A percentile compares a stretch with the other conserved stretches of the same genome.
Conservation (phyloP, 1,140 invertebrate species). For the Scylla paramamosain region DNA sequence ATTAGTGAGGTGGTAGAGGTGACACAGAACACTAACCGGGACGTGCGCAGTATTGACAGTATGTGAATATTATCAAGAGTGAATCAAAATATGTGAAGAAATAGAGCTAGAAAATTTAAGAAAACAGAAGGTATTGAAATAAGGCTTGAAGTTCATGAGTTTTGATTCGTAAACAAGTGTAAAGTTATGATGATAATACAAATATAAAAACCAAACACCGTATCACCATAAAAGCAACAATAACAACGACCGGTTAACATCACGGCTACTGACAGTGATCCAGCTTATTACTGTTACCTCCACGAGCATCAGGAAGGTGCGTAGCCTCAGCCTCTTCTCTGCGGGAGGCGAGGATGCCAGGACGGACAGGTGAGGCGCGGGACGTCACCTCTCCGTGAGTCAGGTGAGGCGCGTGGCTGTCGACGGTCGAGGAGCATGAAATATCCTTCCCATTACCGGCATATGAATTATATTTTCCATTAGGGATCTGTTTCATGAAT, state of each 20-base stretch:
- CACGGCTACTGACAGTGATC: background rate
- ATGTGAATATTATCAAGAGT: no score
- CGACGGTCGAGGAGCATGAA: background rate
- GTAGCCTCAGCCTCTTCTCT: background rate
- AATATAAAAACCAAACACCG: background rate
- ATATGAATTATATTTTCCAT: conserved; percentile 66
- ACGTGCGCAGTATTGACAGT: no score
- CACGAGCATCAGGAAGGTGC: background rate
- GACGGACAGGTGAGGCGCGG: background rate
- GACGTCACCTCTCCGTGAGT: background rate
- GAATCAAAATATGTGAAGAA: no score
- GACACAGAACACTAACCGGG: no score
- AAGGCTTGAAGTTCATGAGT: no score
- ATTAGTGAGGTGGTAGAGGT: no score
- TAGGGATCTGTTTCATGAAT: conserved; percentile 66
- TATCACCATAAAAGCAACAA: background rate
- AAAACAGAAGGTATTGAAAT: no score
- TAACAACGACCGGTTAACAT: background rate
- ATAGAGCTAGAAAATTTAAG: no score
- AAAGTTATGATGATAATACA: background rate
- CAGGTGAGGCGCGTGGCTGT: background rate
- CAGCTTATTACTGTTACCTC: background rate
- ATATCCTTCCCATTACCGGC: conserved; percentile 36
- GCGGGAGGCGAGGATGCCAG: background rate
- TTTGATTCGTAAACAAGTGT: no score